Evolutionary conservation across 2,888 invertebrate genomes (phyloP).

Genomic region (Drosophila anomalata): DNA sequence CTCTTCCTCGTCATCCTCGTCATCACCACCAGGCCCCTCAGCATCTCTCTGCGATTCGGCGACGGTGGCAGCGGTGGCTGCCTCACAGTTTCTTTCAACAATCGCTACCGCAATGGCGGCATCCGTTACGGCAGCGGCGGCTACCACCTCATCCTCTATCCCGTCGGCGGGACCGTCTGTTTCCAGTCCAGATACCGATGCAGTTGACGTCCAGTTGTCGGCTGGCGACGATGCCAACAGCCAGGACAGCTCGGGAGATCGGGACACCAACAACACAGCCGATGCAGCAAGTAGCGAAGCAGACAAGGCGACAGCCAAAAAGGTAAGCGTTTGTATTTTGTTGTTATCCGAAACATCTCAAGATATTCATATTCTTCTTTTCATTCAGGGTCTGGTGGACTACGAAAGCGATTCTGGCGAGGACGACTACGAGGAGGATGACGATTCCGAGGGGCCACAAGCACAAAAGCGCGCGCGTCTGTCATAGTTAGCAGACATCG

Average conservation of each 20-base stretch:
- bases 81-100: slow-evolving; percentile 81
- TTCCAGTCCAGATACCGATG: slow-evolving; percentile 41
- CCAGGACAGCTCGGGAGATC: slow-evolving; percentile 19
- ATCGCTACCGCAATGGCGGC: slow-evolving; percentile 75
- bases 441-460: slow-evolving; percentile 83
- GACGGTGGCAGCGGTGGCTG: slow-evolving; percentile 77
- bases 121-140: slow-evolving; percentile 80
- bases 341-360: no score
- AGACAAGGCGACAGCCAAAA: slow-evolving; percentile 63
- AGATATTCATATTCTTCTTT: neutral
- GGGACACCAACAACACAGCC: slow-evolving; percentile 31
- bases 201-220: slow-evolving; percentile 34
- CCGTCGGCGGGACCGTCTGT: slow-evolving; percentile 57
- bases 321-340: slow-evolving; percentile 36
- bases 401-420: slow-evolving; percentile 99
- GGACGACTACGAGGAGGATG: slow-evolving; percentile 89
- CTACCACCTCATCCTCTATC: slow-evolving; percentile 50
- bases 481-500: slow-evolving; percentile 78
- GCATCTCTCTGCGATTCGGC: slow-evolving; percentile 69
- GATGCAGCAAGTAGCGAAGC: slow-evolving; percentile 47
- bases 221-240: slow-evolving; percentile 23
- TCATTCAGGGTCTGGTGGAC: slow-evolving; percentile 94
- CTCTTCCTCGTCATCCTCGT: slow-evolving; percentile 38
- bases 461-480: slow-evolving; percentile 84
- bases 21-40: slow-evolving; percentile 43